Base-by-base conservation (phyloP, 1,140 invertebrate species). In the Babylonia areolata region DNA sequence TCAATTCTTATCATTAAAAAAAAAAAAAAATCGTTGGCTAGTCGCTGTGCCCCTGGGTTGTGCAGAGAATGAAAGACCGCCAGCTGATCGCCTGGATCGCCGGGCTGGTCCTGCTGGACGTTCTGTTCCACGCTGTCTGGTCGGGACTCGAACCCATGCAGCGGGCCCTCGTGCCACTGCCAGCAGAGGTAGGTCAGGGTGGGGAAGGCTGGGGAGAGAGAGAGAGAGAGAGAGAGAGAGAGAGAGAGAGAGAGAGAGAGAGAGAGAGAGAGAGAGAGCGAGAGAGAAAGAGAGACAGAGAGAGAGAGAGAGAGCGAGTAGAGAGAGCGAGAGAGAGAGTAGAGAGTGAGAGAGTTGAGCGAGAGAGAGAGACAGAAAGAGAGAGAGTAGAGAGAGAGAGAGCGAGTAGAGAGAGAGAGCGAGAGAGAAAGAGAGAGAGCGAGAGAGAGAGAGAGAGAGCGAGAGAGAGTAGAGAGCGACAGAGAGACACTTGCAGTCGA, bases 21-120 rank as follows among this genome's bases (percentile, higher is more conserved):
- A n/a, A n/a, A n/a, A n/a, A n/a, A 64, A 15, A 64, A n/a, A 64
- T 17, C 15, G 58, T 64, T 17, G 58, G 58, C 15, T 64, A n/a
- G 58, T n/a, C n/a, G n/a, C n/a, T n/a, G n/a, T n/a, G n/a, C n/a
- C n/a, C n/a, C n/a, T n/a, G n/a, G n/a, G n/a, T n/a, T 58, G 37
- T 88, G 23, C 85, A 90, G 87, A 69, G 64, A 6, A 71, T 90
- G 28, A 87, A 86, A 58, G 89, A 90, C 83, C 37, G 40, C 6
- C 82, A 87, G 54, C 42, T 90, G 23, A 78, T 90, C 28, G 88
- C 81, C 15, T 64, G 87, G 11, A 64, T 88, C n/a, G 71, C 28
- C 2, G 64, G 81, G 1, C 75, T 90, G 3, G 46, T 88, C 31
- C 58, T 73, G 28, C 37, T 88, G 64, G 89, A 90, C 46, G 39